A percentile compares a stretch with the other conserved stretches of the same genome.
Conservation (phyloP, 1,140 invertebrate species). For the Vanessa atalanta region DNA sequence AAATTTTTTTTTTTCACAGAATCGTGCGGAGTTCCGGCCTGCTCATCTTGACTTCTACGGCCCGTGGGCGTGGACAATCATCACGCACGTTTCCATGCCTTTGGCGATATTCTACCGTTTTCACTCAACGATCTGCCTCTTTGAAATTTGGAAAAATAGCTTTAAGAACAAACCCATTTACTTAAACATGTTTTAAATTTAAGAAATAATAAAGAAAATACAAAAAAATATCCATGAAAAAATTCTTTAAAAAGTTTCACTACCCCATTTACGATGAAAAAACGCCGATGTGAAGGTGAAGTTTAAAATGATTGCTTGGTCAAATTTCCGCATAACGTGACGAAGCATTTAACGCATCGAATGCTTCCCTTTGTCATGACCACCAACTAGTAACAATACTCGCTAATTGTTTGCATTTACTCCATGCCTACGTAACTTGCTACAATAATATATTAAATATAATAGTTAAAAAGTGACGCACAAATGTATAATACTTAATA, state of each 20-base stretch:
- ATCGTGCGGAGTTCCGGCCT: conserved; percentile 89
- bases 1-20: conserved; percentile 52
- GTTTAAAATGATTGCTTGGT: conserved; percentile 43
- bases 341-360: conserved; percentile 52
- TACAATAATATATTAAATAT: conserved; percentile 31
- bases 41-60: conserved; percentile 91
- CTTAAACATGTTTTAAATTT: conserved; percentile 46
- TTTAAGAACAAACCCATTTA: conserved; percentile 85
- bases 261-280: not conserved
- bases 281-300: not conserved
- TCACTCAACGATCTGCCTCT: conserved; percentile 96
- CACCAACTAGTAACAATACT: conserved; percentile 48
- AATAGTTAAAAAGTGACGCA: conserved; percentile 2
- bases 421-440: conserved; percentile 41
- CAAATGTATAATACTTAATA: not conserved
- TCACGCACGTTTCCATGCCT: conserved; percentile 92
- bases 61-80: conserved; percentile 92
- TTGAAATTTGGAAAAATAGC: conserved; percentile 97
- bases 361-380: conserved; percentile 55
- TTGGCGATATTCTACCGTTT: conserved; percentile 94
- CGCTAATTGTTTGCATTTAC: conserved; percentile 57
- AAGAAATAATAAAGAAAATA: conserved; percentile 1
- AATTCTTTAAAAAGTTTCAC: not conserved
- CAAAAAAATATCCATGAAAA: not conserved
- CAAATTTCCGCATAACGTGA: conserved; percentile 48